These are phyloP conservation scores for Stegastes partitus DNA, from an alignment of 2,113 vertebrate species.

Conservation along the genomic window DNA sequence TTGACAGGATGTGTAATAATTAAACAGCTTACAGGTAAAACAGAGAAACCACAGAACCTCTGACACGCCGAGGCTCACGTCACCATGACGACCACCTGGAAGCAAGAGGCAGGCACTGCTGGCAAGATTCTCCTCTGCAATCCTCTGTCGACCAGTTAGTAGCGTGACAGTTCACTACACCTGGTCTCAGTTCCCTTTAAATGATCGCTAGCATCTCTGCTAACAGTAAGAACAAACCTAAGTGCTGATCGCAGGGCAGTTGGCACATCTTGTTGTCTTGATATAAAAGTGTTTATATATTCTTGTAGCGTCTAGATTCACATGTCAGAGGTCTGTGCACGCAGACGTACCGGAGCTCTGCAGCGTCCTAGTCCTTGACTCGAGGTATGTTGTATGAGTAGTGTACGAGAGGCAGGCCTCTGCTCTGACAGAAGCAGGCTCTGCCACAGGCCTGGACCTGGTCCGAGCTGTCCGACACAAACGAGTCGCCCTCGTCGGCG, in stretches of 20 bases:
- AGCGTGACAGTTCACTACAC: constrained; percentile 32
- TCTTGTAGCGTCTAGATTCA: constrained; percentile 57
- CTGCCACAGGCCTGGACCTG: constrained; percentile 96
- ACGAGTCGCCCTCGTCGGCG: constrained; percentile 95
- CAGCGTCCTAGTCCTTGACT: constrained; percentile 79
- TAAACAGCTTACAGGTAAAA: constrained; percentile 70
- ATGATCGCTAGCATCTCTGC: constrained; percentile 60
- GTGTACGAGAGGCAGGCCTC: constrained; percentile 93
- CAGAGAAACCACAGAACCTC: constrained; percentile 54
- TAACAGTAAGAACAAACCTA: constrained; percentile 74
- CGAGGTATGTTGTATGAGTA: constrained; percentile 92
- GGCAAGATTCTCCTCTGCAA: constrained; percentile 48
- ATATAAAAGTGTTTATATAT: constrained; percentile 45
- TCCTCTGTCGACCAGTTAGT: constrained; percentile 51
- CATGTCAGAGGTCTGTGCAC: constrained; percentile 47
- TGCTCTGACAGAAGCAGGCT: constrained; percentile 96
- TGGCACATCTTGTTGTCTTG: constrained; percentile 69
- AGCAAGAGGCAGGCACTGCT: constrained; percentile 73
- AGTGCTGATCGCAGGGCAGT: constrained; percentile 84
- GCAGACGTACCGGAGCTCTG: constrained; percentile 16
- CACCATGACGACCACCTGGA: constrained; percentile 24
- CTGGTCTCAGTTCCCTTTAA: constrained; percentile 83
- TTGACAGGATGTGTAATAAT: constrained; percentile 53
- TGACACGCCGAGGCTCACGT: constrained; percentile 57
- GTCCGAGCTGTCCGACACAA: constrained; percentile 97